Base-by-base conservation (phyloP, 2,797 vertebrate species). In the Ataeniobius toweri region DNA sequence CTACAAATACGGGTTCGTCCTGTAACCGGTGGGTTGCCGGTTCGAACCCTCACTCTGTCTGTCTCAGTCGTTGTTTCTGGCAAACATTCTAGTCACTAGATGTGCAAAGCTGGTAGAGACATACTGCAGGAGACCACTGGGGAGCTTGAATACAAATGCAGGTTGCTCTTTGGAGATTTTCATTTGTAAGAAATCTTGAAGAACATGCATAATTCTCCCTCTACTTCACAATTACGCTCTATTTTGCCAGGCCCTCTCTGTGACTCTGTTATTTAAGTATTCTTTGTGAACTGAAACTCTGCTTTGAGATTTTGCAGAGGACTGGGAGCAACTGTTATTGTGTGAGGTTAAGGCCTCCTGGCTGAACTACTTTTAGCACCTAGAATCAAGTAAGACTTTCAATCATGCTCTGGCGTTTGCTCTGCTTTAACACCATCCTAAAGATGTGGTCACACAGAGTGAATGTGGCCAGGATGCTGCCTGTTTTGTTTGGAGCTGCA, bases 321-420 rank as follows among this genome's bases (percentile, higher is more conserved):
- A 84, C 76, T 76, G 78, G 46, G 73, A 31, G 75, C 48, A 50
- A 41, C 71, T 18, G 0, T 56, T 65, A 58, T 59, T 3, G 8
- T 73, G 83, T 73, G 74, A 79, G 75, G 69, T 56, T 77, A 28
- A 78, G 63, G 50, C 44, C 73, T 85, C 75, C 75, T 78, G 55
- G 68, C 72, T n/a, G 56, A 80, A 80, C 88, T 88, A 75, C 88
- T 79, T 88, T 92, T 80, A 85, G 77, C 80, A 78, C 82, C 73
- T 86, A 75, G 67, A 80, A 36, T 85, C 50, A 74, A 78, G 76
- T 26, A 2, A 65, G 59, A 6, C 73, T 59, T 7, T 89, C 84
- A 91, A 90, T 92, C 76, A 81, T 6, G 53, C 69, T 59, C 46
- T 75, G 82, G 79, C 74, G 78, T 76, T 72, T 71, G 83, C 75